Base-by-base conservation (phyloP, 2,113 vertebrate species). In the Cyprinodon variegatus region DNA sequence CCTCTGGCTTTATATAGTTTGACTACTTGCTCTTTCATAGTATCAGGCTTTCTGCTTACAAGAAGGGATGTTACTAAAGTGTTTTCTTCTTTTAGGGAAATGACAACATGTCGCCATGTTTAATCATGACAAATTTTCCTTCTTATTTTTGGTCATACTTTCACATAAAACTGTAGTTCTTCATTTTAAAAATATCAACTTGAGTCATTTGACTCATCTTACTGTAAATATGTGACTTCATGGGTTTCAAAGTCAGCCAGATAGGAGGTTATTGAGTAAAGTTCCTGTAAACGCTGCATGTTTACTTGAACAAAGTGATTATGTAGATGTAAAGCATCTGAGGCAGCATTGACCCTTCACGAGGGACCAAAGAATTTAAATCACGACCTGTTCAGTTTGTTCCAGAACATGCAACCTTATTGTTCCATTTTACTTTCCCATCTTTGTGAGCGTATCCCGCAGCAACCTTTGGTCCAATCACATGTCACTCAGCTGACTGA, bases 401-500 rank as follows among this genome's bases (percentile, higher is more conserved):
- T 43, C 37, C n/a, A 36, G 8, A 4, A 48, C 14, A 36, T 12
- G 3, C 3, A 36, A 60, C 0, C 14, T 68, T 3, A 62, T 68
- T 43, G 13, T 57, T 72, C 39, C 22, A n/a, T 45, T 0, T 36
- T 20, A 73, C 38, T 78, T 63, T 20, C 5, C 11, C 48, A 66
- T 29, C 61, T 5, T 1, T 38, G 29, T 72, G 29, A 73, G 53
- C 14, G 29, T 63, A 48, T 53, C 39, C 68, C 40, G 38, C 0
- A 5, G 14, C 41, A 29, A 86, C 83, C 76, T 81, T 76, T 69
- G 57, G 22, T 48, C 60, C 37, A 0, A 14, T 89, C 88, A 88
- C 86, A 87, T 86, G 90, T 67, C 36, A 63, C 50, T 82, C 86
- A 90, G 65, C 68, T 81, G 86, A 87, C 83, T 78, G 83, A 84